Evolutionary conservation across 2,888 invertebrate species (phyloP).

Genomic region (Drosophila quasianomalipes): DNA sequence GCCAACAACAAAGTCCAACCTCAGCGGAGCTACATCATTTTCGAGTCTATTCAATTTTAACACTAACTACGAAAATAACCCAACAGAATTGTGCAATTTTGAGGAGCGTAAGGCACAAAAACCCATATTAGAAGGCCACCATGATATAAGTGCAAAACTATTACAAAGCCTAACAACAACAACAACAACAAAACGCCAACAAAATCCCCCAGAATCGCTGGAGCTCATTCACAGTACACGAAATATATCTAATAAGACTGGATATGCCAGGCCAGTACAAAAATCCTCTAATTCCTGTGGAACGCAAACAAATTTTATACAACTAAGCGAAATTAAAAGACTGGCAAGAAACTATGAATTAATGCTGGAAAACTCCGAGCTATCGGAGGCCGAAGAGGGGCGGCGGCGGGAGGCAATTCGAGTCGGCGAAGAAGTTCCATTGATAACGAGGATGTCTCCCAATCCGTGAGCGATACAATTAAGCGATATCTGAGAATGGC

Average conservation of each 20-base stretch:
- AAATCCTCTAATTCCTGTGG: slow-evolving; percentile 66
- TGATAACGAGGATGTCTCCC: slow-evolving; percentile 93
- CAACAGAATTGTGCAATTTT: neutral
- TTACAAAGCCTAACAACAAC: neutral
- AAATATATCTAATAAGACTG: neutral
- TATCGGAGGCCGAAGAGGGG: slow-evolving; percentile 77
- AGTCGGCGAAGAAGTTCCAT: slow-evolving; percentile 90
- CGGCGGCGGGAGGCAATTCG: slow-evolving; percentile 49
- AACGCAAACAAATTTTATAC: slow-evolving; percentile 83
- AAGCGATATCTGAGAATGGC: slow-evolving; percentile 95
- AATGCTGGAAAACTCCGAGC: slow-evolving; percentile 49
- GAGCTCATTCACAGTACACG: slow-evolving; percentile 18
- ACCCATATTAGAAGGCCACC: neutral
- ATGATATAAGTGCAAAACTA: neutral
- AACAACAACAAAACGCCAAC: slow-evolving; percentile 36
- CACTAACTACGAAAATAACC: slow-evolving; percentile 17
- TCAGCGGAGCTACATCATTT: slow-evolving; percentile 70
- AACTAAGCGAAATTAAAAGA: slow-evolving; percentile 77
- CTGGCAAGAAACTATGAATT: slow-evolving; percentile 80
- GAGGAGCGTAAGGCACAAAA: neutral
- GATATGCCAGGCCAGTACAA: slow-evolving; percentile 8
- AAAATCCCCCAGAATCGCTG: slow-evolving; percentile 60
- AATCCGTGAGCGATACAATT: slow-evolving; percentile 94
- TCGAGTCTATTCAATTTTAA: slow-evolving; percentile 64
- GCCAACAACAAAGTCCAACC: slow-evolving; percentile 40